phyloP scores from a whole-genome alignment of 2,113 vertebrate genomes.

The Cacatua alba region DNA sequence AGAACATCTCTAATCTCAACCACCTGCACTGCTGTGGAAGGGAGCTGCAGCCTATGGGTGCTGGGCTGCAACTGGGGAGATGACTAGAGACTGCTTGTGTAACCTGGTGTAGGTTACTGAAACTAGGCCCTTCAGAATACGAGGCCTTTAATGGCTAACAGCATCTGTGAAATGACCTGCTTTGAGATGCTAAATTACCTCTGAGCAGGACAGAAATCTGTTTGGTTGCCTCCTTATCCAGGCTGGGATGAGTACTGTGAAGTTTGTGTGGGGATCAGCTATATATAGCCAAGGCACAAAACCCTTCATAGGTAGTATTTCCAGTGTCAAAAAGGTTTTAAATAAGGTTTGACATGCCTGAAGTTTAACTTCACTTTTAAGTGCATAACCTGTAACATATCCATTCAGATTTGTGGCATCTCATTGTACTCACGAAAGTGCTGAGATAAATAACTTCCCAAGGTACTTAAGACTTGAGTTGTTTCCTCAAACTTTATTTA shows the following conservation, averaged over 20 bases:
- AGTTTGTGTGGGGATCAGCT: background rate
- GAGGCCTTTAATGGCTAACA: background rate
- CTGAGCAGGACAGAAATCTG: too few species aligned
- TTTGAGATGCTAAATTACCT: accelerated
- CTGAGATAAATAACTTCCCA: background rate
- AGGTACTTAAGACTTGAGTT: too few species aligned
- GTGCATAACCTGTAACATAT: background rate
- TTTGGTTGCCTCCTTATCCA: background rate
- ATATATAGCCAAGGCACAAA: background rate
- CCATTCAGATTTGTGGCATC: background rate
- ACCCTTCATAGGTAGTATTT: background rate
- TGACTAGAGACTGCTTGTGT: too few species aligned
- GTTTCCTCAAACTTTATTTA: too few species aligned
- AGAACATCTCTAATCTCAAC: background rate
- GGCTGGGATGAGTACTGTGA: background rate
- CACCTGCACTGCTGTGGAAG: background rate
- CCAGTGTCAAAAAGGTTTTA: background rate
- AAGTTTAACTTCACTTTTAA: background rate
- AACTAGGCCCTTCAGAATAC: accelerated
- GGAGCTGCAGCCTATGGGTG: background rate
- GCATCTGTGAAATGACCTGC: background rate
- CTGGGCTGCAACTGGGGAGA: background rate
- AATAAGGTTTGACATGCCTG: background rate
- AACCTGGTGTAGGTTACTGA: background rate
- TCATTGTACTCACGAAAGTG: background rate